A percentile compares a stretch with the other conserved stretches of the same genome.
Evolutionary conservation across 2,113 vertebrate genomes (phyloP).

Genomic region (Larimichthys crocea): DNA sequence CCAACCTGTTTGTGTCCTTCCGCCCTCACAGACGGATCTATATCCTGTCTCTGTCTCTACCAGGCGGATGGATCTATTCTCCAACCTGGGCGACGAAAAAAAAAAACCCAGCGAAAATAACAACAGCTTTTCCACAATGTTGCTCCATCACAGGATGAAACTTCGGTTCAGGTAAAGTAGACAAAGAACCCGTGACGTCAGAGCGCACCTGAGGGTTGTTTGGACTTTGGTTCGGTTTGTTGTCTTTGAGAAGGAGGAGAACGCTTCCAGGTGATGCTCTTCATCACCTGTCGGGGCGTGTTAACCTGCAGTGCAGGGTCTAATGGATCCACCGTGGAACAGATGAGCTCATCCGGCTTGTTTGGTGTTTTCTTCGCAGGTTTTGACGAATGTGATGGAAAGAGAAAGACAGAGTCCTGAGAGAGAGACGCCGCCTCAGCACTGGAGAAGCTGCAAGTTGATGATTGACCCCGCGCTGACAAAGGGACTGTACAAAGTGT

Average conservation of each 20-base stretch:
- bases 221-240: not conserved
- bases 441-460: constrained; percentile 97
- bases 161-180: constrained; percentile 58
- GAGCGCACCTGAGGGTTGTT: not conserved
- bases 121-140: constrained; percentile 66
- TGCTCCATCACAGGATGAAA: constrained; percentile 51
- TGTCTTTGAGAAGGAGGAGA: constrained; percentile 2
- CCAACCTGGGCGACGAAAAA: constrained; percentile 51
- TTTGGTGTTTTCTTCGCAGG: constrained; percentile 66
- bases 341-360: not conserved
- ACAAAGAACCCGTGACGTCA: not conserved
- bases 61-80: constrained; percentile 73
- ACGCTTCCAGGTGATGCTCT: constrained; percentile 70
- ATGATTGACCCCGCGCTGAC: constrained; percentile 95
- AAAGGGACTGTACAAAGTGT: constrained; percentile 94
- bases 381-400: constrained; percentile 96
- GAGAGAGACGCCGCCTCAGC: constrained; percentile 90
- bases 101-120: constrained; percentile 27
- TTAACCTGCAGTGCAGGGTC: constrained; percentile 43
- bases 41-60: constrained; percentile 11
- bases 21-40: constrained; percentile 51
- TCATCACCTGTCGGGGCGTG: constrained; percentile 83
- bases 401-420: constrained; percentile 86
- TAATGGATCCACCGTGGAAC: not conserved
- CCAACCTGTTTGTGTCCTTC: constrained; percentile 46